Evolutionary conservation across 2,113 vertebrate genomes (phyloP).

Genomic region (Regulus satrapa): DNA sequence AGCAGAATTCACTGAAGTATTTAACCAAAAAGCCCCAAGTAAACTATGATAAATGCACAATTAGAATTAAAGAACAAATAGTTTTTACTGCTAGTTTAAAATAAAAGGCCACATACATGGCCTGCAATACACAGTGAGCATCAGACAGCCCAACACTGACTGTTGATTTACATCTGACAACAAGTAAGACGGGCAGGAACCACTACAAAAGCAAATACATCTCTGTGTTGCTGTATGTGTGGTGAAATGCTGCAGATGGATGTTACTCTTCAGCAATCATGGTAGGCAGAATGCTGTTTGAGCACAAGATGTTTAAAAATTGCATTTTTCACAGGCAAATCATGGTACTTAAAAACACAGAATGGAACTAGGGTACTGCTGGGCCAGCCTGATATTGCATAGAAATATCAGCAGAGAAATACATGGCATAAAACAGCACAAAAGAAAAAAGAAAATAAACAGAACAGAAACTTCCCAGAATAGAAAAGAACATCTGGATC

Average conservation of each 20-base stretch:
- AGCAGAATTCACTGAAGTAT: background rate
- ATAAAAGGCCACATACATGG: background rate
- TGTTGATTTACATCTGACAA: background rate
- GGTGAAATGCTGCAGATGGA: background rate
- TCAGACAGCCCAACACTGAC: background rate
- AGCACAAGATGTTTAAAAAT: background rate
- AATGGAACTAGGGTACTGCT: background rate
- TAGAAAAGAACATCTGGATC: background rate
- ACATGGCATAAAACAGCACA: background rate
- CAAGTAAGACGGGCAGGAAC: background rate
- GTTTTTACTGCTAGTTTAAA: background rate
- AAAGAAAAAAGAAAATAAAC: background rate
- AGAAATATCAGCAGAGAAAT: background rate
- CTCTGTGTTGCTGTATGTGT: background rate
- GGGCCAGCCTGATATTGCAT: background rate
- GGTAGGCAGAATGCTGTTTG: background rate
- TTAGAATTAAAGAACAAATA: background rate
- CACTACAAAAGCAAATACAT: background rate
- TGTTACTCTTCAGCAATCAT: background rate
- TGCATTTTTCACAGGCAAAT: background rate
- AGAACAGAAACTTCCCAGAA: background rate
- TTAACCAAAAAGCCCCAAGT: background rate
- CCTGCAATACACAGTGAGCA: background rate
- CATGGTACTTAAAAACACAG: background rate
- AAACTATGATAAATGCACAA: background rate